Conservation (phyloP, 2,113 vertebrate species). For the Nothoprocta pentlandii region DNA sequence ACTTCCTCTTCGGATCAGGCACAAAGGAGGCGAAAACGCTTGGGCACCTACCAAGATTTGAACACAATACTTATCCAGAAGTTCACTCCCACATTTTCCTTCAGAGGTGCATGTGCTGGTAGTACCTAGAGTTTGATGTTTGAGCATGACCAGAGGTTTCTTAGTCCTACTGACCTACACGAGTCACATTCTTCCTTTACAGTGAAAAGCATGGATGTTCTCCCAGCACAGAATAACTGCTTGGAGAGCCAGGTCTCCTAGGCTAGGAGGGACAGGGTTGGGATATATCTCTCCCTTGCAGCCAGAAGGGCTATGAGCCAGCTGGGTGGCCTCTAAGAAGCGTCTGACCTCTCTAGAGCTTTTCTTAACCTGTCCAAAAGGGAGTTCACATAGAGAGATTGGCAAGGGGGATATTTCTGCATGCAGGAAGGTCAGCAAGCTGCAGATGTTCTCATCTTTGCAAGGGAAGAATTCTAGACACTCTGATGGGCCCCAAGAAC, state of each 20-base stretch:
- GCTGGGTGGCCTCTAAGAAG: neutral
- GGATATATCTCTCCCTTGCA: accelerated
- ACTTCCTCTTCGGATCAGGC: accelerated
- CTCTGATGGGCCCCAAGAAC: neutral
- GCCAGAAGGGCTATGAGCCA: neutral
- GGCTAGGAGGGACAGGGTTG: neutral
- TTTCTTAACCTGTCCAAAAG: neutral
- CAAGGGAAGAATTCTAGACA: neutral
- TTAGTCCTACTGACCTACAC: accelerated
- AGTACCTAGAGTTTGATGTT: neutral
- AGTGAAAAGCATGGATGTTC: neutral
- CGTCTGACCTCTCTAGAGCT: neutral
- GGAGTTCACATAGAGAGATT: neutral
- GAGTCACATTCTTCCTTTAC: neutral
- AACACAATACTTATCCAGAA: neutral
- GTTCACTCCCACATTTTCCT: neutral
- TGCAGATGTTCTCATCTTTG: neutral
- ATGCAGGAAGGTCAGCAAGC: neutral
- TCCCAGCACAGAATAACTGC: accelerated
- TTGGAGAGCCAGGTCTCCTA: neutral
- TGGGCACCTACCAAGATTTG: neutral
- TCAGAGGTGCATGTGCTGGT: neutral
- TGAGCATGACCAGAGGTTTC: neutral
- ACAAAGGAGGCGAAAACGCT: neutral
- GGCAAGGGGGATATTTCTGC: neutral